phyloP scores from a whole-genome alignment of 2,888 invertebrate species.

The Callinectes sapidus region DNA sequence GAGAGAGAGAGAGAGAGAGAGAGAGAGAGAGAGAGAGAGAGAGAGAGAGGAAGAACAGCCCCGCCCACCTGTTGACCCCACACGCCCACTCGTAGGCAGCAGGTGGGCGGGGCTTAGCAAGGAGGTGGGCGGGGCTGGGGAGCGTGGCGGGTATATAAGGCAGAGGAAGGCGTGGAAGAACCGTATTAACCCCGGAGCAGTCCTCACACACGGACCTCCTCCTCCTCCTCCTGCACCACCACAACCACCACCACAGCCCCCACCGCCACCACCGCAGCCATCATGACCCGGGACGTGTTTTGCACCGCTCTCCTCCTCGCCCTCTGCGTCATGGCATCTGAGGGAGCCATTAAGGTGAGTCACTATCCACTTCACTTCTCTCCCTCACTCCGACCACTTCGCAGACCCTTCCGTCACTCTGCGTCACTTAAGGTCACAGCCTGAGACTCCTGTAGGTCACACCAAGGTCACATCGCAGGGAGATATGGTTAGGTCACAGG shows the following conservation, averaged over 20 bases:
- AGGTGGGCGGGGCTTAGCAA: not conserved
- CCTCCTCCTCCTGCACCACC: not conserved
- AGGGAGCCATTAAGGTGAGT: constrained; percentile 13
- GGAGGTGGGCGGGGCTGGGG: not conserved
- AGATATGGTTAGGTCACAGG: not conserved
- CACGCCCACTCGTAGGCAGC: not conserved
- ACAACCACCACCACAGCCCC: not conserved
- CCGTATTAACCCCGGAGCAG: constrained; percentile 21
- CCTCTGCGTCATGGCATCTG: not conserved
- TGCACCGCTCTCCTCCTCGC: constrained; percentile 20
- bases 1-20: not conserved
- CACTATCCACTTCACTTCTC: not conserved
- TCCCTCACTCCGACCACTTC: not conserved
- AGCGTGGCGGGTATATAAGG: constrained; percentile 14
- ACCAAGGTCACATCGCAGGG: not conserved
- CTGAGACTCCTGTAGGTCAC: not conserved
- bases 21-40: not conserved
- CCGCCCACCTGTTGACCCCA: constrained; percentile 32
- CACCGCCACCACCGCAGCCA: constrained; percentile 2
- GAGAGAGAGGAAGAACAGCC: not conserved
- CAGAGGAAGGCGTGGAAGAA: not conserved
- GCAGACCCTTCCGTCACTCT: not conserved
- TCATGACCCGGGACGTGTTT: constrained; percentile 8
- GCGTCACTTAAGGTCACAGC: not conserved
- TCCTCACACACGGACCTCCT: constrained; percentile 32